Percentiles rank a stretch among this genome's conserved stretches.
Conservation (phyloP, 2,888 invertebrate species). For the Plutella xylostella region DNA sequence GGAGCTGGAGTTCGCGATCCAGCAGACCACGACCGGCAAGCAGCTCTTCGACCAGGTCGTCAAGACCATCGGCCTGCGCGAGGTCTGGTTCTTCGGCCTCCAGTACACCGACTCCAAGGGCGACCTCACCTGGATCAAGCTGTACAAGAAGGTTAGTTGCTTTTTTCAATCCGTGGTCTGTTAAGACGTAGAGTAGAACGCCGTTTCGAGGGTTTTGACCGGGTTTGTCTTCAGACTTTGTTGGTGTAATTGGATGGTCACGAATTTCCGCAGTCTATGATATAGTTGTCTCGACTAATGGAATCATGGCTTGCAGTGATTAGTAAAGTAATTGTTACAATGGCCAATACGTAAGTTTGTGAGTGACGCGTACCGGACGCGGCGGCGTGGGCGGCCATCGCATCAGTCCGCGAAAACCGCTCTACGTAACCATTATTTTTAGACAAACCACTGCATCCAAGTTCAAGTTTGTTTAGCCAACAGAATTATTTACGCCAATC, state of each 20-base stretch:
- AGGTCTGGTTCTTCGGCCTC: conserved; percentile 99
- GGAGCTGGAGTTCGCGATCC: conserved; percentile 99
- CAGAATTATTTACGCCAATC: no score
- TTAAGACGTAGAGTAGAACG: not conserved
- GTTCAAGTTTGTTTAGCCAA: conserved; percentile 43
- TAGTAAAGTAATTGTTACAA: no score
- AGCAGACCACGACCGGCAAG: conserved; percentile 99
- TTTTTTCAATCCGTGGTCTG: not conserved
- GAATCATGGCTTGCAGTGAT: no score
- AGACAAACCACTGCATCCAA: conserved; percentile 34
- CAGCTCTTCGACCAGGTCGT: conserved; percentile 99
- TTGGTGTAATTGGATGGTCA: not conserved
- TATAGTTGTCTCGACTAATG: no score
- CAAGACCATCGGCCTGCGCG: conserved; percentile 98
- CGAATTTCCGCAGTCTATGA: no score
- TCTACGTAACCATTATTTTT: conserved; percentile 38
- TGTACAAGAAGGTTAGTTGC: conserved; percentile 95
- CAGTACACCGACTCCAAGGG: conserved; percentile 99
- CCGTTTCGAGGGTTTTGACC: no score
- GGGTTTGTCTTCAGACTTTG: not conserved
- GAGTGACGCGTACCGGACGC: no score
- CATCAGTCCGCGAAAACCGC: conserved; percentile 17
- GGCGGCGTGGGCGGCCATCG: conserved; percentile 20
- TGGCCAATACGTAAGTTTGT: no score
- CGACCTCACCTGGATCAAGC: conserved; percentile 98